Conservation (phyloP, 2,797 vertebrate species). For the Eremophila alpestris region DNA sequence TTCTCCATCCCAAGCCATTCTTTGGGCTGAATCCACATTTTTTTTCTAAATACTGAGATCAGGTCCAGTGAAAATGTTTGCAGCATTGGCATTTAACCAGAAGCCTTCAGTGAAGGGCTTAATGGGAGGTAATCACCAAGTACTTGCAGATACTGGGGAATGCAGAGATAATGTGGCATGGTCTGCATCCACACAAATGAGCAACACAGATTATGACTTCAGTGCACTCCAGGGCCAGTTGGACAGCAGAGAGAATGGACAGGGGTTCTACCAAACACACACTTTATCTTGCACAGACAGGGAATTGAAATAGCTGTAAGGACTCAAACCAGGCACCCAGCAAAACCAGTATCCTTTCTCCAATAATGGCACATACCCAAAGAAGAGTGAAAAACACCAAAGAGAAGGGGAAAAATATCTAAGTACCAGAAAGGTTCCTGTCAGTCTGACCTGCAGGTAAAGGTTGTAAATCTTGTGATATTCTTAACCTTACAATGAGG, state of each 20-base stretch:
- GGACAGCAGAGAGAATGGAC: background rate
- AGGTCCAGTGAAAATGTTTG: background rate
- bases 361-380: background rate
- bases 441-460: background rate
- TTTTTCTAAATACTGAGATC: background rate
- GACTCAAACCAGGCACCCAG: background rate
- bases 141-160: background rate
- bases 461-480: background rate
- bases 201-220: background rate
- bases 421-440: background rate
- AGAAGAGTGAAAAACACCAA: background rate
- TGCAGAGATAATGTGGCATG: background rate
- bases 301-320: background rate
- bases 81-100: background rate
- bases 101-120: background rate
- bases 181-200: background rate
- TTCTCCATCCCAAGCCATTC: background rate
- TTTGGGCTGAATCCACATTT: background rate
- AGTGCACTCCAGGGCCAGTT: background rate
- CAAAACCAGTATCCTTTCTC: background rate
- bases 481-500: background rate
- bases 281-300: background rate
- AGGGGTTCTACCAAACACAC: background rate
- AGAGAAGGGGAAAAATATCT: background rate
- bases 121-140: background rate